A percentile compares a stretch with the other conserved stretches of the same genome.
Evolutionary conservation across 1,140 invertebrate genomes (phyloP).

Genomic region (Zaprionus nigranus): DNA sequence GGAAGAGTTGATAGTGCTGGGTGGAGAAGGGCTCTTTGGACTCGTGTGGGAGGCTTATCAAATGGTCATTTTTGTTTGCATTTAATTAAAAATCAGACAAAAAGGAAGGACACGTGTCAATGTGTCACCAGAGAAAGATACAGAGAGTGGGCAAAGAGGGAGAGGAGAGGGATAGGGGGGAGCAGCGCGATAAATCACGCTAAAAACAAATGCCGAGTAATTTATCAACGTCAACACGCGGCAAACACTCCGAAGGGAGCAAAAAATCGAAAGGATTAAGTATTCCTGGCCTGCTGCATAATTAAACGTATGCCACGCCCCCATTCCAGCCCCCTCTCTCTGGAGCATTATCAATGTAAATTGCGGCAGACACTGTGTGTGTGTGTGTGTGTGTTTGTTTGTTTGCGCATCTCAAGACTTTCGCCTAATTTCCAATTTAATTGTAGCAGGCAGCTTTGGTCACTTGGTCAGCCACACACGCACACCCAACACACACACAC

Average conservation of each 20-base stretch:
- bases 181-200: constrained; percentile 80
- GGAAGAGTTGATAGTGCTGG: background rate
- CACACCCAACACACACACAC: constrained; percentile 8
- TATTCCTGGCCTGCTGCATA: constrained; percentile 69
- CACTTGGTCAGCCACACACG: constrained; percentile 35
- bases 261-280: constrained; percentile 74
- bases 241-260: constrained; percentile 39
- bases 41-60: constrained; percentile 57
- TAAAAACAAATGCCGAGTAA: constrained; percentile 79
- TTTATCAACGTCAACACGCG: constrained; percentile 82
- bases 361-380: constrained; percentile 26
- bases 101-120: constrained; percentile 79
- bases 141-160: background rate
- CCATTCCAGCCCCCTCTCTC: background rate
- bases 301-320: constrained; percentile 57
- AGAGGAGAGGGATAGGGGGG: background rate
- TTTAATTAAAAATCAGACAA: constrained; percentile 83
- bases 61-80: constrained; percentile 84
- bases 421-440: constrained; percentile 59
- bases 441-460: constrained; percentile 48
- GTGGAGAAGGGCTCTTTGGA: background rate
- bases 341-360: constrained; percentile 46
- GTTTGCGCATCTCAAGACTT: constrained; percentile 57
- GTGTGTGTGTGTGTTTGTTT: constrained; percentile 15
- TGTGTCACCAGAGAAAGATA: constrained; percentile 52